Conservation (phyloP, 1,140 invertebrate genomes). For the Diabrotica undecimpunctata region DNA sequence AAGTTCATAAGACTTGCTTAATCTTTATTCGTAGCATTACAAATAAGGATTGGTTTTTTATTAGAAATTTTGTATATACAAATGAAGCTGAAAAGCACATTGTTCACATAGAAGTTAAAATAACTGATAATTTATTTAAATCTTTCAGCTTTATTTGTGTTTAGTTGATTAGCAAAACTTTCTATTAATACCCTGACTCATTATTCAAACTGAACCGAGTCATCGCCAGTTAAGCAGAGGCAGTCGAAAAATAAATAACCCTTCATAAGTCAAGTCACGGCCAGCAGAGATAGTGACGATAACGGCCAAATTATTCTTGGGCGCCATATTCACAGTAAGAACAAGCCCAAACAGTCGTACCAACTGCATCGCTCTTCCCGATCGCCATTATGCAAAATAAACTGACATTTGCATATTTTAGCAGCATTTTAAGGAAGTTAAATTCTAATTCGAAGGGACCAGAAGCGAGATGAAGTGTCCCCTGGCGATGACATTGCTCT, state of each 20-base stretch:
- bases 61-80: too few relatives aligned
- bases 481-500: conserved; percentile 23
- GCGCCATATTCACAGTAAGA: conserved; percentile 29
- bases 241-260: conserved; percentile 34
- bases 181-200: not conserved
- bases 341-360: conserved; percentile 33
- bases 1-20: too few relatives aligned
- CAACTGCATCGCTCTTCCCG: conserved; percentile 29
- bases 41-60: too few relatives aligned
- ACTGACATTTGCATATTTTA: conserved; percentile 39
- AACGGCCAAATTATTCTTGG: conserved; percentile 36
- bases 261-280: conserved; percentile 32
- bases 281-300: conserved; percentile 29
- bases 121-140: too few relatives aligned
- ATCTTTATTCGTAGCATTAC: too few relatives aligned
- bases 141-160: too few relatives aligned
- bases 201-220: not conserved
- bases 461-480: conserved; percentile 24
- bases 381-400: conserved; percentile 40
- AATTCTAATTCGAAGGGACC: conserved; percentile 26
- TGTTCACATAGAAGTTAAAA: too few relatives aligned
- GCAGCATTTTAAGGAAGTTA: conserved; percentile 37
- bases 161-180: too few relatives aligned
- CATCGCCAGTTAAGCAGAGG: not conserved
- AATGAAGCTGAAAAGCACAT: too few relatives aligned